Evolutionary conservation across 2,797 vertebrate genomes (phyloP).

Genomic region (Benthosema pterotum): DNA sequence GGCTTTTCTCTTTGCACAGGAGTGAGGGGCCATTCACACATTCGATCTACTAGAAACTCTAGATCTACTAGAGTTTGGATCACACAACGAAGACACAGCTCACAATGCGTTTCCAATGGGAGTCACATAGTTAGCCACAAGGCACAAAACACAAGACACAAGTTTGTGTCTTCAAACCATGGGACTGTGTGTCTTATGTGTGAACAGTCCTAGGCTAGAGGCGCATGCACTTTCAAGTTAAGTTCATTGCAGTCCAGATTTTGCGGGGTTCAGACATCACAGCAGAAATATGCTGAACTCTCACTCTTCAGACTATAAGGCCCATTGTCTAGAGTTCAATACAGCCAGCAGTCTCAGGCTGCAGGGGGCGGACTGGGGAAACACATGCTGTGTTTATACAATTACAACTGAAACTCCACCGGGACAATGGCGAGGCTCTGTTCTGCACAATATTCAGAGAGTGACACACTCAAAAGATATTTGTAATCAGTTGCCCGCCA

Average conservation of each 20-base stretch:
- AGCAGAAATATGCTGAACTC: slow-evolving; percentile 63
- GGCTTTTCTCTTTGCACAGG: too few relatives aligned
- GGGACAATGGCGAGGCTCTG: slow-evolving; percentile 77
- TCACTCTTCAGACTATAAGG: slow-evolving; percentile 68
- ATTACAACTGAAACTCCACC: slow-evolving; percentile 68
- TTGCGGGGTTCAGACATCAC: slow-evolving; percentile 65
- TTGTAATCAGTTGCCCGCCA: slow-evolving; percentile 64
- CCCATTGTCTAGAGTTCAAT: slow-evolving; percentile 66
- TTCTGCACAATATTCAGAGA: slow-evolving; percentile 52
- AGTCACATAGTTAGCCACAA: too few relatives aligned
- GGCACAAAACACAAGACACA: too few relatives aligned
- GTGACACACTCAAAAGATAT: slow-evolving; percentile 72
- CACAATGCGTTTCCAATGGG: too few relatives aligned
- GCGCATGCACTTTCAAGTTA: slow-evolving; percentile 63
- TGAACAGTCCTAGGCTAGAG: too few relatives aligned
- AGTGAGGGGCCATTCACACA: too few relatives aligned
- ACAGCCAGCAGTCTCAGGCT: slow-evolving; percentile 44
- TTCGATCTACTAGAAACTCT: too few relatives aligned
- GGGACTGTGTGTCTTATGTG: too few relatives aligned
- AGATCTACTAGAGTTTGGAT: too few relatives aligned
- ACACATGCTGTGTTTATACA: slow-evolving; percentile 80
- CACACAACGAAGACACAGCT: too few relatives aligned
- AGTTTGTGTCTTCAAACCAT: too few relatives aligned
- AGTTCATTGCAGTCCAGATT: slow-evolving; percentile 47
- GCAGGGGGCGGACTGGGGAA: slow-evolving; percentile 68